Evolutionary conservation across 1,140 invertebrate genomes (phyloP), one percentile per base, ranked within the genome.

Genomic region (Rhopalosiphum padi): DNA sequence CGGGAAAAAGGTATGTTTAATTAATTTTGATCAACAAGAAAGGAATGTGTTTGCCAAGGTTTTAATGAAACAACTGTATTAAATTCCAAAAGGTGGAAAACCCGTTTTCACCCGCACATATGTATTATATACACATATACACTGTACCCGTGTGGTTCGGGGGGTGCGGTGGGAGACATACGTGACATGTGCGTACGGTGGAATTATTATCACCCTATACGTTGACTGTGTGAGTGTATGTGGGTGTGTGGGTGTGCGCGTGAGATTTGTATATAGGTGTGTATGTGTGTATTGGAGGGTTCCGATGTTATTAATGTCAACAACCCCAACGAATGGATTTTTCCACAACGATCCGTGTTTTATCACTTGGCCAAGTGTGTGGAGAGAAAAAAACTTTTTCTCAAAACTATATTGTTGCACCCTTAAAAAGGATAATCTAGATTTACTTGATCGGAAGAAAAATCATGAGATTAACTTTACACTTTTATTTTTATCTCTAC

Each of bases 61-160:
- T 93, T 93, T 93, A 93, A 93, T 93, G 91, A 93, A 93, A 93
- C 91, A 93, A 93, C 91, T 93, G 91, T 93, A 93, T 93, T 93
- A 93, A 93, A 93, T 93, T 93, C 91, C 91, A 51, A 85, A 93
- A 93, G 91, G 91, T 93, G 91, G 91, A 93, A 92, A 93, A 93
- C 91, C 48, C 91, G 91, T 93, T 93, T 93, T 93, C 48, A 68
- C 77, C 90, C 68, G 89, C 53, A 21, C 55, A 55, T 82, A 35
- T 82, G 77, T 51, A 91, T 68, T 43, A 35, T 77, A 46, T n/a
- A 46, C 60, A 37, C 46, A 85, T 35, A 85, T 53, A 93, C 46
- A n/a, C 60, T 15, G 82, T 55, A 48, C 68, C 18, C 68, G n/a
- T 48, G 21, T 55, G 30, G n/a, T 55, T 55, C 25, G n/a, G 88